These are phyloP conservation scores for Sycophaga agraensis DNA, from an alignment of 1,140 invertebrate genomes.

Conservation along the genomic window DNA sequence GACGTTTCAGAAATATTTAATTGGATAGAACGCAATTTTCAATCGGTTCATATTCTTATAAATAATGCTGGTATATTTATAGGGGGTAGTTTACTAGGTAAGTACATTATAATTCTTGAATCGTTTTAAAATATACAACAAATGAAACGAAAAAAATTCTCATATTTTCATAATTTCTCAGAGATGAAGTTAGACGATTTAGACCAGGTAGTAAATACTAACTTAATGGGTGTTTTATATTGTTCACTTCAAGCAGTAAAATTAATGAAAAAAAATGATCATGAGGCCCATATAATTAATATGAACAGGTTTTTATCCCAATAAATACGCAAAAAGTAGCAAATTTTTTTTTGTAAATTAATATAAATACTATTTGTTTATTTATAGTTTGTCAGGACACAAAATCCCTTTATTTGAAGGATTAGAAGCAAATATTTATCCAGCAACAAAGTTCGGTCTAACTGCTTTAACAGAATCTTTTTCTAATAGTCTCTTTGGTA, in stretches of 20 bases:
- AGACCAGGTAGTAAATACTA: too few species aligned
- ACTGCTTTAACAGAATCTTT: conserved; percentile 65
- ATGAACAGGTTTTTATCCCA: conserved; percentile 60
- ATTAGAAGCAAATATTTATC: conserved; percentile 56
- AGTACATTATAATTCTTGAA: too few species aligned
- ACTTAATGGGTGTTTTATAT: conserved; percentile 60
- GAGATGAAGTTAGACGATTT: too few species aligned
- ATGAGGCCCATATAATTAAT: conserved; percentile 69
- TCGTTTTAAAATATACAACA: too few species aligned
- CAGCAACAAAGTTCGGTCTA: conserved; percentile 65
- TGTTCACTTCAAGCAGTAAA: conserved; percentile 62
- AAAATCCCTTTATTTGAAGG: conserved; percentile 34
- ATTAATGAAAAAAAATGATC: conserved; percentile 61
- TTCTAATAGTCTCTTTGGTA: conserved; percentile 60
- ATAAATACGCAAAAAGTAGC: too few species aligned
- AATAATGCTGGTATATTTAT: conserved; percentile 72
- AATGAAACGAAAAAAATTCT: too few species aligned
- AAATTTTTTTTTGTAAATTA: background rate
- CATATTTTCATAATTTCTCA: too few species aligned
- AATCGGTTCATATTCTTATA: conserved; percentile 65
- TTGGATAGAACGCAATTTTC: conserved; percentile 60
- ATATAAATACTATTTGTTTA: background rate
- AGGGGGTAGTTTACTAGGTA: too few species aligned
- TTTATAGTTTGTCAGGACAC: conserved; percentile 53
- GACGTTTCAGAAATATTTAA: conserved; percentile 63